phyloP scores from a whole-genome alignment of 2,113 vertebrate genomes.

The Colistium nudipinnis region DNA sequence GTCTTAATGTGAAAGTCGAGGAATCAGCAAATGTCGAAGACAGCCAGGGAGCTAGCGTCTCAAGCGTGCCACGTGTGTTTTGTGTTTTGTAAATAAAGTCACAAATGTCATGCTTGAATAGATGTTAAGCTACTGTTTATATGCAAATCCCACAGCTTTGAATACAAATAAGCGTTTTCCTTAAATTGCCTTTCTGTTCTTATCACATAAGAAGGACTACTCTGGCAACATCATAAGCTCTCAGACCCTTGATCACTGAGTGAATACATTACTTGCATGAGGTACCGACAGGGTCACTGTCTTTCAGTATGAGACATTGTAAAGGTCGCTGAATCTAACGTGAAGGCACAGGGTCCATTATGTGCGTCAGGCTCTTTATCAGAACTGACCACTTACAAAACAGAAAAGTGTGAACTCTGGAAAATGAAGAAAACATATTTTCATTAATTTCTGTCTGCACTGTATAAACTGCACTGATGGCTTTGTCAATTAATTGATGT shows the following conservation, averaged over 20 bases:
- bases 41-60: too few relatives aligned
- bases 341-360: background rate
- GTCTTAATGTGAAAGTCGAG: too few relatives aligned
- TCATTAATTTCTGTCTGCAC: too few relatives aligned
- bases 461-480: background rate
- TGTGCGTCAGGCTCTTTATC: background rate
- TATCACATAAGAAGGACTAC: slow-evolving; percentile 10
- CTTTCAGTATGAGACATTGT: background rate
- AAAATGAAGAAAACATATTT: background rate
- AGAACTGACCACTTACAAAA: background rate
- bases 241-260: slow-evolving; percentile 17
- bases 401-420: background rate
- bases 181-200: slow-evolving; percentile 28
- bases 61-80: background rate
- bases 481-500: too few relatives aligned
- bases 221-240: slow-evolving; percentile 7
- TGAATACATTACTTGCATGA: slow-evolving; percentile 4
- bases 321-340: background rate
- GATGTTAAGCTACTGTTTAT: slow-evolving; percentile 39
- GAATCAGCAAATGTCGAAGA: too few relatives aligned
- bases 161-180: slow-evolving; percentile 52
- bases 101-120: slow-evolving; percentile 27
- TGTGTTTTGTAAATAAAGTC: background rate
- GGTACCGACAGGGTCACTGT: background rate
- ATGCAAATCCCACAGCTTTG: slow-evolving; percentile 54